Conservation (phyloP, 1,140 invertebrate species). For the Zophobas morio region DNA sequence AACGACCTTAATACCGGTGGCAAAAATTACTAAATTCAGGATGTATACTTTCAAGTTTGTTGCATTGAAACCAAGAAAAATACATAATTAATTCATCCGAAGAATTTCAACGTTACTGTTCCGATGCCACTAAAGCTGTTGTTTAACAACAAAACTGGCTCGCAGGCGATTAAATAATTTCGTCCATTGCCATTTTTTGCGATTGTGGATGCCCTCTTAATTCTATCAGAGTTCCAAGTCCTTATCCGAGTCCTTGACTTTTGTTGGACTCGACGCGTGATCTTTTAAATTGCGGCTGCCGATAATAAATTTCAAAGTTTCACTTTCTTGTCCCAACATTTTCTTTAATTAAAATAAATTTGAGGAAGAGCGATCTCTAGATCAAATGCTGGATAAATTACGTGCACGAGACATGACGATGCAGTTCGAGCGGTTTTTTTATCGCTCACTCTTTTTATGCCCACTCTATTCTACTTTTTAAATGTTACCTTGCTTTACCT, state of each 20-base stretch:
- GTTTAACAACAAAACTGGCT: too few species aligned
- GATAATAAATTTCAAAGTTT: slow-evolving; percentile 15
- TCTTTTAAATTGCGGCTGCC: slow-evolving; percentile 19
- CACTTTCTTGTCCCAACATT: not conserved
- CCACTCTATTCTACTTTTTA: slow-evolving; percentile 35
- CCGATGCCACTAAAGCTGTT: too few species aligned
- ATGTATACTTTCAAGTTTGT: slow-evolving; percentile 55
- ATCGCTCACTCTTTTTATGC: slow-evolving; percentile 9
- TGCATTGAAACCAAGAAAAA: slow-evolving; percentile 49
- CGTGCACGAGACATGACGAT: not conserved
- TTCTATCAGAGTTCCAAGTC: not conserved
- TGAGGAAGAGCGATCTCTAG: not conserved
- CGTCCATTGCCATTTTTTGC: slow-evolving; percentile 1
- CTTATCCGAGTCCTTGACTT: slow-evolving; percentile 29
- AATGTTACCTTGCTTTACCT: slow-evolving; percentile 41
- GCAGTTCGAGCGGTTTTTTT: not conserved
- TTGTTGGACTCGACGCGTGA: slow-evolving; percentile 16
- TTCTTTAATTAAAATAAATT: slow-evolving; percentile 18
- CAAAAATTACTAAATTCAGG: slow-evolving; percentile 57
- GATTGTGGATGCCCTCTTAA: slow-evolving; percentile 11
- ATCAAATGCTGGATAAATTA: slow-evolving; percentile 6
- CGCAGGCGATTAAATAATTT: too few species aligned
- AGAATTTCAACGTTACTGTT: not conserved
- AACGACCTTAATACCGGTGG: slow-evolving; percentile 51
- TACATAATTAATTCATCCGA: slow-evolving; percentile 18